Percentiles rank a stretch among this genome's conserved stretches.
phyloP scores from a whole-genome alignment of 2,888 invertebrate genomes.

The Therioaphis trifolii region DNA sequence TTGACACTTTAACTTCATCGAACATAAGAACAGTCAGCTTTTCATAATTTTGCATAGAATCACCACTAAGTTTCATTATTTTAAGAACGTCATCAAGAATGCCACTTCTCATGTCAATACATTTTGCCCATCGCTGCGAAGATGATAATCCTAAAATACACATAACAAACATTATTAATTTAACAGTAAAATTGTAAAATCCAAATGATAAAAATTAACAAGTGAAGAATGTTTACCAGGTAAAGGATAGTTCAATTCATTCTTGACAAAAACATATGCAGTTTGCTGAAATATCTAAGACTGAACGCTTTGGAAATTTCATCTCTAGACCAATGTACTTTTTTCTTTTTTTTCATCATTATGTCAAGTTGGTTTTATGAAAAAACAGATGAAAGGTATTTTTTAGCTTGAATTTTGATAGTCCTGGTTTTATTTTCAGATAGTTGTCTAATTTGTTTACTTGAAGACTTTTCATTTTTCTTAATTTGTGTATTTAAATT shows the following conservation, averaged over 20 bases:
- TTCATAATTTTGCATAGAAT: too few species aligned
- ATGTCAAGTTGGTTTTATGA: slow-evolving; percentile 32
- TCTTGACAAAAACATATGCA: background rate
- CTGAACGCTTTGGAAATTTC: slow-evolving; percentile 20
- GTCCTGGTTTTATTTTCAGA: background rate
- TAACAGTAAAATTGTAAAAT: background rate
- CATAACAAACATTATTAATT: background rate
- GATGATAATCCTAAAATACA: slow-evolving; percentile 3
- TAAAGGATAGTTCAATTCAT: background rate
- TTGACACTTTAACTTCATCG: too few species aligned
- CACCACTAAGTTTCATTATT: background rate
- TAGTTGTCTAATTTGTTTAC: slow-evolving; percentile 16
- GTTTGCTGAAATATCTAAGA: slow-evolving; percentile 2
- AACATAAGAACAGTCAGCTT: too few species aligned
- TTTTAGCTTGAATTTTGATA: slow-evolving; percentile 31
- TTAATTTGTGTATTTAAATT: background rate
- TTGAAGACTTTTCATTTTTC: background rate
- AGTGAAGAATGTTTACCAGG: background rate
- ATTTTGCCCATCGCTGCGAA: slow-evolving; percentile 10
- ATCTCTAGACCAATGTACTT: slow-evolving; percentile 31
- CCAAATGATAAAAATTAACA: too few species aligned
- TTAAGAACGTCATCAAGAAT: slow-evolving; percentile 11
- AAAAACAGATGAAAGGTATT: slow-evolving; percentile 23
- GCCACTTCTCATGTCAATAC: slow-evolving; percentile 3
- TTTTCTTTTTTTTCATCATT: slow-evolving; percentile 29